Base-by-base conservation (phyloP, 2,888 invertebrate species). In the Exephanes ischioxanthus region DNA sequence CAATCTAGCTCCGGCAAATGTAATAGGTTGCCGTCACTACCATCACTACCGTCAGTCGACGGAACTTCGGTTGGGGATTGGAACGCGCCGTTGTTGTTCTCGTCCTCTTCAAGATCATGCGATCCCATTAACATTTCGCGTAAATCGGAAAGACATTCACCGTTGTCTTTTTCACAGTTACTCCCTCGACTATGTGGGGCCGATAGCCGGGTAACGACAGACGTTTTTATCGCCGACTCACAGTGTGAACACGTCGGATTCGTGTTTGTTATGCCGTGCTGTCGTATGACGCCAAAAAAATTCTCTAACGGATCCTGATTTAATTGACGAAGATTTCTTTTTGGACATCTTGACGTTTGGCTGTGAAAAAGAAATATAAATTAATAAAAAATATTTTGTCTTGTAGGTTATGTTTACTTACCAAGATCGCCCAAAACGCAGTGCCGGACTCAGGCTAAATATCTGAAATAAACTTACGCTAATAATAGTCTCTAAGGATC, bases 391-490 rank as follows among this genome's bases (percentile, higher is more conserved):
- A 55, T n/a, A 55, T 55, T 55, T 0, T n/a, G 3, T 55, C 22
- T 55, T 55, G 19, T 55, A 30, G 30, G 30, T 30, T 30, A 30
- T 30, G 30, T 30, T 30, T 30, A 30, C 30, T 30, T 30, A 30
- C 30, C 30, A 30, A 30, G 30, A 30, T 30, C 30, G 30, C 30
- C 30, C 30, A 30, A 30, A 30, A 30, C 37, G 37, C 37, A 55
- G 55, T 55, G 55, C 55, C 55, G 55, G 55, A 55, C 55, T 55
- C 55, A 55, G 55, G 55, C 22, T 55, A 55, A n/a, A n/a, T 55
- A 55, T 55, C n/a, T 14, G 19, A 7, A 55, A n/a, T 55, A 55
- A n/a, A 55, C 55, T 55, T 55, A 55, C 22, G 55, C 55, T 55
- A 55, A 55, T 55, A 37, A 55, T 55, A 55, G 55, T 55, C 55